Conservation (phyloP, 2,888 invertebrate species). For the Dasypolia templi region DNA sequence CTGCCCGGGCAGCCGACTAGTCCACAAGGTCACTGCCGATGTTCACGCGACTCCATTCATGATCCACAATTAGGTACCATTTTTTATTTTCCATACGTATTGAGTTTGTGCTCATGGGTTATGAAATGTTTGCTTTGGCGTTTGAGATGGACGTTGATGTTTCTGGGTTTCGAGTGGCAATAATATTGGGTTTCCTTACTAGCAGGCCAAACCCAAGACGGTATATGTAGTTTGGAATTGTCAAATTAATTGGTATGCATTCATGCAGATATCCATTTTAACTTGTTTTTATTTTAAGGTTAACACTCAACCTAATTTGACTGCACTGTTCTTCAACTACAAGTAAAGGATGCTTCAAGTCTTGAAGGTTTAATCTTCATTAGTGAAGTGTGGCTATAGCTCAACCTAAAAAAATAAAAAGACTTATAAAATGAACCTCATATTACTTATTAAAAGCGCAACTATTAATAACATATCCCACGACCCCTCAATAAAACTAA, state of each 20-base stretch:
- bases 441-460: background rate
- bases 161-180: background rate
- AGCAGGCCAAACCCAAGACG: background rate
- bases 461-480: slow-evolving; percentile 14
- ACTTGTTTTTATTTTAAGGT: background rate
- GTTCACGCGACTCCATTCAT: slow-evolving; percentile 85
- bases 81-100: slow-evolving; percentile 73
- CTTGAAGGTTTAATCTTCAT: too few species aligned
- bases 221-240: background rate
- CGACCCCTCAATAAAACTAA: slow-evolving; percentile 22
- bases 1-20: slow-evolving; percentile 78
- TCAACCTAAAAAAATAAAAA: background rate
- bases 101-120: slow-evolving; percentile 25
- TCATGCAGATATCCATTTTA: background rate
- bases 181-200: background rate
- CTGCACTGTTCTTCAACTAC: background rate
- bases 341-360: background rate
- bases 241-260: background rate
- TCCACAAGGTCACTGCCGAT: slow-evolving; percentile 86
- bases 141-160: background rate
- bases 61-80: slow-evolving; percentile 77
- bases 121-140: slow-evolving; percentile 31
- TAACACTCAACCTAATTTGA: too few species aligned
- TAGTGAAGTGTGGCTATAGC: background rate
- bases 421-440: background rate